These are phyloP conservation scores for Aptenodytes forsteri DNA, from an alignment of 2,113 vertebrate genomes.

Conservation along the genomic window DNA sequence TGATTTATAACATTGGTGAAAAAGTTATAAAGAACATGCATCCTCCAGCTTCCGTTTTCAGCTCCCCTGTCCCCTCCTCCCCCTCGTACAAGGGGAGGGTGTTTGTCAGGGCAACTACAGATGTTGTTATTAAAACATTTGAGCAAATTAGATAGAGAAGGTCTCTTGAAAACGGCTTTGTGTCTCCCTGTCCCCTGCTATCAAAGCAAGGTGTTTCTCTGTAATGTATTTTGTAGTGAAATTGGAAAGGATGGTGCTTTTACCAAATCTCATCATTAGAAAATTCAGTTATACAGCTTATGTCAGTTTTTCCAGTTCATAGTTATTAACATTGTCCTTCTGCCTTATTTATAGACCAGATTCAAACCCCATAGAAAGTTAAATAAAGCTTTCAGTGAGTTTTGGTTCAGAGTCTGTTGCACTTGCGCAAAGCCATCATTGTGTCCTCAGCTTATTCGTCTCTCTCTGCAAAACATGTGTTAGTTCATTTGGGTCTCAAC, in stretches of 20 bases:
- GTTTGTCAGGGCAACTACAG: not conserved
- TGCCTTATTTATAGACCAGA: not conserved
- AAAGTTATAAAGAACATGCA: not conserved
- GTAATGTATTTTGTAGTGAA: not conserved
- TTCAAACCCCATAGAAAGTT: not conserved
- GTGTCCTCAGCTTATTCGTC: not conserved
- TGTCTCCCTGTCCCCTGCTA: accelerated
- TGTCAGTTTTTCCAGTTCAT: not conserved
- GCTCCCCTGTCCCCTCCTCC: not conserved
- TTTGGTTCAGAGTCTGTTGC: not conserved
- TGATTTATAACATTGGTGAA: not conserved
- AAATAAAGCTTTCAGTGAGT: not conserved
- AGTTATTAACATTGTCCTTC: not conserved
- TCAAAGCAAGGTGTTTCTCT: not conserved
- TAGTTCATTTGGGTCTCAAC: not conserved
- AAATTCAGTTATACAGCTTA: not conserved
- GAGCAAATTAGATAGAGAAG: not conserved
- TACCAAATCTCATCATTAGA: not conserved
- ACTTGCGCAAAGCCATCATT: not conserved
- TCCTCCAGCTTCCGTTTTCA: conserved; percentile 31
- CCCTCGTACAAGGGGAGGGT: not conserved
- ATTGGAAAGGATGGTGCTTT: not conserved
- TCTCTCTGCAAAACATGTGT: not conserved
- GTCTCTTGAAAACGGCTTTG: not conserved
- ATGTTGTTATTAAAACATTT: not conserved